Evolutionary conservation across 2,797 vertebrate genomes (phyloP).

Genomic region (Astyanax mexicanus): DNA sequence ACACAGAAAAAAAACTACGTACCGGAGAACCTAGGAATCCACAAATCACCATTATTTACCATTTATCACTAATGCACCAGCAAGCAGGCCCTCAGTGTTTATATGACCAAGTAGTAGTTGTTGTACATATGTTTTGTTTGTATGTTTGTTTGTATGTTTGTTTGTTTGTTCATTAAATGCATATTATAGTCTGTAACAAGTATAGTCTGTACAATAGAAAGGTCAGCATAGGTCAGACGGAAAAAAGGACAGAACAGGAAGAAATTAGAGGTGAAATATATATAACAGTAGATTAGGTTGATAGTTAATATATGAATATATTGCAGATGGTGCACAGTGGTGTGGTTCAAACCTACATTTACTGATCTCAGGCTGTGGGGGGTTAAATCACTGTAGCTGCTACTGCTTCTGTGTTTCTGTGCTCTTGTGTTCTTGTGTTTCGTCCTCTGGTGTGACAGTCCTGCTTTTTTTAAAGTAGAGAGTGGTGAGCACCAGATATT

Average conservation of each 20-base stretch:
- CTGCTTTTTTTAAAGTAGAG: constrained; percentile 28
- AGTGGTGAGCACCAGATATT: too few relatives aligned
- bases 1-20: not conserved
- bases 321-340: constrained; percentile 51
- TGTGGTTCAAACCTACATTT: constrained; percentile 46
- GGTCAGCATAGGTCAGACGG: not conserved
- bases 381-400: not conserved
- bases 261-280: not conserved
- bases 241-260: not conserved
- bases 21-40: constrained; percentile 16
- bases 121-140: too few relatives aligned
- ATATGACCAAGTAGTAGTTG: constrained; percentile 3
- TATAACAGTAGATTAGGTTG: constrained; percentile 16
- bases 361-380: constrained; percentile 6
- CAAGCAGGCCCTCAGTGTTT: constrained; percentile 2
- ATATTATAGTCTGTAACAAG: not conserved
- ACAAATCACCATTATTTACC: constrained; percentile 4
- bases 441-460: not conserved
- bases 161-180: constrained; percentile 21
- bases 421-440: not conserved
- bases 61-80: not conserved
- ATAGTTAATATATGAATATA: constrained; percentile 26
- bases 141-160: too few relatives aligned
- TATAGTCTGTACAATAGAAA: not conserved
- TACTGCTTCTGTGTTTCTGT: not conserved